Base-by-base conservation (phyloP, 2,113 vertebrate genomes). In the Rissa tridactyla region DNA sequence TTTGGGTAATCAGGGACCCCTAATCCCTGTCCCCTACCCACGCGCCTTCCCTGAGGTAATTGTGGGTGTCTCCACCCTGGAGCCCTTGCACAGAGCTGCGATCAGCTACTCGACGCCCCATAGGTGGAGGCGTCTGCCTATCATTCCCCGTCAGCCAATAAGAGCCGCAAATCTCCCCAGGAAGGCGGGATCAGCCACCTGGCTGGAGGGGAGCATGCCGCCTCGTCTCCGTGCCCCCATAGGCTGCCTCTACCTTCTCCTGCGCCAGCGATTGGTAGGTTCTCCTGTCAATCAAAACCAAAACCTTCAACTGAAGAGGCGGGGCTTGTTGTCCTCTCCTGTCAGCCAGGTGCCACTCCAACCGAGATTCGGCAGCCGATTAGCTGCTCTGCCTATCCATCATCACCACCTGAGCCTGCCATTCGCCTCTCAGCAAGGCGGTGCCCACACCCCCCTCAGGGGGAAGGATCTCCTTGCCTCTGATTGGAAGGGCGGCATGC, bases 161-260 rank as follows among this genome's bases (percentile, higher is more conserved):
- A 58, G 3, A 66, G 6, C 1, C 2, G 5, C 3, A 0, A 8
- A 0, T 10, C 4, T 19, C 13, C 9, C 2, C 5, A 6, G 14
- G 14, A 2, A 38, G 80, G 84, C 14, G 32, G 80, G 40, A 38
- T 47, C 29, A 47, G 22, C 30, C 20, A 25, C 21, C 8, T 9
- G 38, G 8, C 20, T 1, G 6, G 26, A 6, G 42, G 71, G 15
- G 16, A 13, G 34, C 27, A 40, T 13, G 2, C 7, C 9, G 5
- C 27, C 22, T 6, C 2, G 1, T 3, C 2, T 6, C 8, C 6
- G 8, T 3, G 1, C 14, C 6, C 17, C 46, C 16, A 92, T 90
- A 52, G 86, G 77, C 34, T 90, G 13, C 0, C 47, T 21, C 32
- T 38, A 14, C 15, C 30, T 3, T 7, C 7, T 4, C 9, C 4